These are phyloP conservation scores for Xiphorhynchus erythropygius DNA, from an alignment of 2,797 vertebrate genomes.

Conservation along the genomic window DNA sequence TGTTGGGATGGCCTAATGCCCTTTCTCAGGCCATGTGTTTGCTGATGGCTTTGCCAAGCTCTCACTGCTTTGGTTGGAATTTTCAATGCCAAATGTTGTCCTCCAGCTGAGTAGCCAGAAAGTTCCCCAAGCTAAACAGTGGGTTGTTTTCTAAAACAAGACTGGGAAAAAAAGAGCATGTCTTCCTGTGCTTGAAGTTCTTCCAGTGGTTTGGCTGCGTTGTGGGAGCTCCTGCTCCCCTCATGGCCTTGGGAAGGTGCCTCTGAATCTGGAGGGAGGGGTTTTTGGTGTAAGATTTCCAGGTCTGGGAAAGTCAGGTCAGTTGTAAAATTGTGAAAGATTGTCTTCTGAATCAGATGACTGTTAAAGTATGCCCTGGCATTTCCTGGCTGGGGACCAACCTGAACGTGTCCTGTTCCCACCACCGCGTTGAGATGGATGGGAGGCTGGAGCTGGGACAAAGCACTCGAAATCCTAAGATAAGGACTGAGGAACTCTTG, in stretches of 20 bases:
- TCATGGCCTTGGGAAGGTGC: not conserved
- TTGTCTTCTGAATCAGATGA: not conserved
- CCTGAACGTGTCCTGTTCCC: not conserved
- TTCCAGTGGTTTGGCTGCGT: not conserved
- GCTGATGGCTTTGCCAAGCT: not conserved
- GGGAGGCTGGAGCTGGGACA: not conserved
- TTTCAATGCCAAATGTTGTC: not conserved
- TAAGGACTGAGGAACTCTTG: not conserved
- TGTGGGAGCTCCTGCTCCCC: not conserved
- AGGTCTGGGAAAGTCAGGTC: not conserved
- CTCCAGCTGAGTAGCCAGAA: not conserved
- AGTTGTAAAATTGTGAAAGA: not conserved
- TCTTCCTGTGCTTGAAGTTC: not conserved
- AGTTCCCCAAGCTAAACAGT: not conserved
- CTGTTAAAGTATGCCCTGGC: not conserved
- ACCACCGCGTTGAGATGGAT: not conserved
- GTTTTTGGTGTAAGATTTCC: not conserved
- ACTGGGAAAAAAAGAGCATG: not conserved
- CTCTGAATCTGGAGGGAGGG: not conserved
- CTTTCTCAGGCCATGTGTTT: not conserved
- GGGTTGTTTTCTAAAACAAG: not conserved
- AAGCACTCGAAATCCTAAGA: not conserved
- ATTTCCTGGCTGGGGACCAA: not conserved
- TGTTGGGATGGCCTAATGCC: not conserved
- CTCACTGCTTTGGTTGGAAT: not conserved